A percentile compares a stretch with the other conserved stretches of the same genome.
These are phyloP conservation scores for Archivesica marissinica DNA, from an alignment of 1,140 invertebrate species.

Conservation along the genomic window DNA sequence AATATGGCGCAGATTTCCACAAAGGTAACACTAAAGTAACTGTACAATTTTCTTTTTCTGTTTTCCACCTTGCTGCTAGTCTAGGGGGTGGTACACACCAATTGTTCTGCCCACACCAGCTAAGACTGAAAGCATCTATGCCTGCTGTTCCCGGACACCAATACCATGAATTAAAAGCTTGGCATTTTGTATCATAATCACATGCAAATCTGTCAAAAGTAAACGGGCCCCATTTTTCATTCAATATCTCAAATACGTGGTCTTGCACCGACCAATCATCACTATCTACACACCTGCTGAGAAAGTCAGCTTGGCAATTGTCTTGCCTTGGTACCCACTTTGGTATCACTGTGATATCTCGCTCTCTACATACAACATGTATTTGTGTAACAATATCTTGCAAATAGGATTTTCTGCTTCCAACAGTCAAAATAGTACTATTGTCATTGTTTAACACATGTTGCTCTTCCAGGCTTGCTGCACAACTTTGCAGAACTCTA, in stretches of 20 bases:
- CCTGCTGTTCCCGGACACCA: conserved; percentile 45
- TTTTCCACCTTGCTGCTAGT: background rate
- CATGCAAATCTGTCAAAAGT: conserved; percentile 25
- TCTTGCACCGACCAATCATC: conserved; percentile 47
- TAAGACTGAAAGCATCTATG: conserved; percentile 42
- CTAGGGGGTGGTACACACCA: conserved; percentile 45
- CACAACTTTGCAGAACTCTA: background rate
- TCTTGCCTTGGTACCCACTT: conserved; percentile 42
- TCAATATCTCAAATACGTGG: conserved; percentile 12
- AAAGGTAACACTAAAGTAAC: conserved; percentile 6
- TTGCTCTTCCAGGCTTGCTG: background rate
- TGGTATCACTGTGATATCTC: background rate
- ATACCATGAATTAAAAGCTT: conserved; percentile 41
- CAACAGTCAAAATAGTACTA: background rate
- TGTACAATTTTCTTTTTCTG: background rate
- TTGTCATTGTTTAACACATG: conserved; percentile 22
- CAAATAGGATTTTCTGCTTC: conserved; percentile 27
- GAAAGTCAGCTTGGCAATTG: conserved; percentile 24
- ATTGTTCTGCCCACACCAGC: conserved; percentile 17
- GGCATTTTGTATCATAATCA: conserved; percentile 47
- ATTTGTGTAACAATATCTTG: conserved; percentile 17
- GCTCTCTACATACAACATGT: background rate
- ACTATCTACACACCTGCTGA: conserved; percentile 21
- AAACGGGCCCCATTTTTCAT: conserved; percentile 32
- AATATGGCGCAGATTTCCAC: conserved; percentile 34